Base-by-base conservation (phyloP, 2,797 vertebrate genomes). In the Melanotaenia parkinsoni region DNA sequence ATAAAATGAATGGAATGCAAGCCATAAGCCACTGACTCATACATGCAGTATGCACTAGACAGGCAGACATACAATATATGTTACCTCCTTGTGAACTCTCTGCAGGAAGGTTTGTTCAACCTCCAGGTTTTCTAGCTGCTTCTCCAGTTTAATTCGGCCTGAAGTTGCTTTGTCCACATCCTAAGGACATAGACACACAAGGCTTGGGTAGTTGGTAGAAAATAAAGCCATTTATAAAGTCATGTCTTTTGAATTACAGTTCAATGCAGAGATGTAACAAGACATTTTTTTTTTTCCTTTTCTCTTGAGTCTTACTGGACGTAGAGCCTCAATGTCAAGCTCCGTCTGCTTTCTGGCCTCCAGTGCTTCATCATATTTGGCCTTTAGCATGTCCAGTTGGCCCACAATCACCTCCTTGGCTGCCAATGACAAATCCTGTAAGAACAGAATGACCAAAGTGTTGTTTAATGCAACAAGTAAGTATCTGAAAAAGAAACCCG, bases 311-410 rank as follows among this genome's bases (percentile, higher is more conserved):
- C 89, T 91, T 81, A 96, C 95, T 35, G 94, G 94, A 62, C 95
- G 93, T 58, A 95, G 90, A 24, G 68, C 59, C 84, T 95, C 94
- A 6, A 95, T 92, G 53, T 94, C 92, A 14, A 76, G 70, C 87
- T 96, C 95, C 0, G 84, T 90, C 72, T 93, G 94, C 76, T 92
- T 95, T 73, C 94, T 90, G 63, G 90, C 90, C n/a, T 90, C 91
- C 45, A 94, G 57, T 35, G 92, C 92, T 37, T 94, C 93, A 0
- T 94, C 84, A 45, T 92, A 94, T 79, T 93, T 94, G 37, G 73
- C 79, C 88, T 94, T 95, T n/a, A 95, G 73, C 37, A 67, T 58
- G 28, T 93, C 92, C 76, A 95, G 56, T 75, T 94, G 93, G 9
- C 81, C 89, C 28, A 86, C 63, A 86, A 91, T 93, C 3, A 88